Conservation (phyloP, 2,797 vertebrate species). For the Lithobates pipiens region DNA sequence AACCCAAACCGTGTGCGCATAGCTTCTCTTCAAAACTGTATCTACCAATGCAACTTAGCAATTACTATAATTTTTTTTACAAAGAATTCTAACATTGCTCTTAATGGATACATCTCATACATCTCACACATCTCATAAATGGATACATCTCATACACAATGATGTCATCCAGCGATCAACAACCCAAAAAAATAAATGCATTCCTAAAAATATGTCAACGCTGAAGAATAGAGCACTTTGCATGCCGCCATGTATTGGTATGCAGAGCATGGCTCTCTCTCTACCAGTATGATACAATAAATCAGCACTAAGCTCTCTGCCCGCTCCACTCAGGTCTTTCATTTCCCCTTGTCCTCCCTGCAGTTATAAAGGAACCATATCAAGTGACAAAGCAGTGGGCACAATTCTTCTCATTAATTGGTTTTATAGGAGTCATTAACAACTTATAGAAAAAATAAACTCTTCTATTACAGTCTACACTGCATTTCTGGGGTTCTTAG, state of each 20-base stretch:
- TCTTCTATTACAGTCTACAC: not conserved
- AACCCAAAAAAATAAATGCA: not conserved
- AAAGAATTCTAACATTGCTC: too few species aligned
- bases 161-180: too few species aligned
- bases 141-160: not conserved
- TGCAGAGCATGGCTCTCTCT: not conserved
- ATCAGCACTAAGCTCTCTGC: constrained; percentile 19
- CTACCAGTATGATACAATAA: constrained; percentile 12
- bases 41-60: too few species aligned
- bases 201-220: not conserved
- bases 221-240: not conserved
- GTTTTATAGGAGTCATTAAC: not conserved
- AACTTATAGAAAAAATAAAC: not conserved
- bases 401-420: not conserved
- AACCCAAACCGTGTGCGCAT: too few species aligned
- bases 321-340: not conserved
- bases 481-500: constrained; percentile 4
- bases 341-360: not conserved
- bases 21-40: too few species aligned
- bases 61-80: too few species aligned
- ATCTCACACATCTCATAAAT: too few species aligned
- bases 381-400: not conserved
- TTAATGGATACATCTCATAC: too few species aligned
- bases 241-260: not conserved
- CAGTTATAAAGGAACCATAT: not conserved